These are phyloP conservation scores for Drosophila sulfurigaster DNA, from an alignment of 1,140 invertebrate species.

Conservation along the genomic window DNA sequence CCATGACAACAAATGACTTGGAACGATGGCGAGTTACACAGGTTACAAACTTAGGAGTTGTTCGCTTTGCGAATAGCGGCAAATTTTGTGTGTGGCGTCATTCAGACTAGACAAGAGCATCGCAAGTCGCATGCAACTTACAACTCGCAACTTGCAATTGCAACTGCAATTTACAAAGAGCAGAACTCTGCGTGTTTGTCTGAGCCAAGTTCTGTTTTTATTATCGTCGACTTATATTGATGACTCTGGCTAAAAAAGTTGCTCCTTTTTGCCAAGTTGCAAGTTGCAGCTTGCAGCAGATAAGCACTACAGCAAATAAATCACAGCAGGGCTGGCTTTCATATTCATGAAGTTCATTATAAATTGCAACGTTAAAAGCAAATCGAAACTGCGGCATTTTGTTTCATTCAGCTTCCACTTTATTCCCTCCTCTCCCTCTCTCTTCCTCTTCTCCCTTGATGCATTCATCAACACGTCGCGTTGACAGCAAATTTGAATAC, in stretches of 20 bases:
- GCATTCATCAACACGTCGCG: constrained; percentile 24
- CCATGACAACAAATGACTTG: constrained; percentile 75
- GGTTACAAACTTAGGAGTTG: constrained; percentile 23
- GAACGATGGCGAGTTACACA: constrained; percentile 52
- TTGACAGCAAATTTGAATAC: constrained; percentile 63
- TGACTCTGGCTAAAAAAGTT: constrained; percentile 41
- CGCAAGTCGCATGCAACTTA: constrained; percentile 1
- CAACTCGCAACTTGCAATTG: constrained; percentile 17
- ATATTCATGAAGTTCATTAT: constrained; percentile 50
- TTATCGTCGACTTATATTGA: constrained; percentile 47
- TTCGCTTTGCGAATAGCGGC: constrained; percentile 49
- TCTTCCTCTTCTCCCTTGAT: neutral
- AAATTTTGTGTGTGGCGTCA: constrained; percentile 64
- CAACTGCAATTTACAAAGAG: constrained; percentile 27
- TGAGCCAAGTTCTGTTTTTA: constrained; percentile 26
- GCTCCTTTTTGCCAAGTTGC: constrained; percentile 2
- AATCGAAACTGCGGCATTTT: constrained; percentile 28
- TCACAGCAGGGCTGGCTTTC: constrained; percentile 15
- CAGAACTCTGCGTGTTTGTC: constrained; percentile 8
- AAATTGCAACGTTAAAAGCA: constrained; percentile 34
- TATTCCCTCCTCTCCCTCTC: neutral
- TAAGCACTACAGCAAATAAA: constrained; percentile 49
- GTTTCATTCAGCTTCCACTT: constrained; percentile 14
- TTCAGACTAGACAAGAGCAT: constrained; percentile 63
- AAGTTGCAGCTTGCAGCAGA: constrained; percentile 28